Evolutionary conservation across 2,797 vertebrate genomes (phyloP).

Genomic region (Channallabes apus): DNA sequence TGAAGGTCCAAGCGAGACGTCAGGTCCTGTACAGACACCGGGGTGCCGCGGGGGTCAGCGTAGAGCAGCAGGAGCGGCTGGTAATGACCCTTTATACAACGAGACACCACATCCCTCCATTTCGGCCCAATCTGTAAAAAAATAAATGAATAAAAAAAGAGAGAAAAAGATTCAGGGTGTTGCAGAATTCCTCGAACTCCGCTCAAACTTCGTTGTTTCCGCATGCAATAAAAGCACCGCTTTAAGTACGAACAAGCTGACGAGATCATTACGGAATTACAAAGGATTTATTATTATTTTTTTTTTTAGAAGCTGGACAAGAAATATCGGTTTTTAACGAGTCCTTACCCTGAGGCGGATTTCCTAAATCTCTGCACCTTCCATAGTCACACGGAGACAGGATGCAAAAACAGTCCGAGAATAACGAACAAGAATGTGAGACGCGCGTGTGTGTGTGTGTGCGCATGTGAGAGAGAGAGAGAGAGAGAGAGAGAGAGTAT

Average conservation of each 20-base stretch:
- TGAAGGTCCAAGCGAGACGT: slow-evolving; percentile 80
- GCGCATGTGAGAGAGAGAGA: no score
- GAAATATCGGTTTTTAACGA: neutral
- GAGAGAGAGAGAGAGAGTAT: slow-evolving; percentile 35
- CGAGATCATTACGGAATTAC: neutral
- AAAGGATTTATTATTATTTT: neutral
- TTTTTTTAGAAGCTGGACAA: slow-evolving; percentile 11
- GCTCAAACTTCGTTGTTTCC: neutral
- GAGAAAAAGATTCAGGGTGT: neutral
- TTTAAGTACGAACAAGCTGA: neutral
- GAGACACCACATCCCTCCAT: slow-evolving; percentile 97
- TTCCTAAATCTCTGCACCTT: slow-evolving; percentile 31
- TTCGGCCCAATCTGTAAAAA: slow-evolving; percentile 87
- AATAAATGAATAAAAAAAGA: neutral
- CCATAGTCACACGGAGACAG: slow-evolving; percentile 36
- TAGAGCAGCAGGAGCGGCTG: slow-evolving; percentile 95
- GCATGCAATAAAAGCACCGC: neutral
- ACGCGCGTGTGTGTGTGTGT: slow-evolving; percentile 8
- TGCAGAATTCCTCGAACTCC: neutral
- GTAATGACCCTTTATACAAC: slow-evolving; percentile 96
- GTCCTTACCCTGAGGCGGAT: slow-evolving; percentile 40
- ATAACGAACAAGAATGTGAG: neutral
- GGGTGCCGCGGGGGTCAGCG: slow-evolving; percentile 93
- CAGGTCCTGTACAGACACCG: slow-evolving; percentile 84
- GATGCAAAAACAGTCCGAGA: slow-evolving; percentile 35